A percentile compares a stretch with the other conserved stretches of the same genome.
Evolutionary conservation across 2,888 invertebrate species (phyloP).

Genomic region (Ornithoptera alexandrae): DNA sequence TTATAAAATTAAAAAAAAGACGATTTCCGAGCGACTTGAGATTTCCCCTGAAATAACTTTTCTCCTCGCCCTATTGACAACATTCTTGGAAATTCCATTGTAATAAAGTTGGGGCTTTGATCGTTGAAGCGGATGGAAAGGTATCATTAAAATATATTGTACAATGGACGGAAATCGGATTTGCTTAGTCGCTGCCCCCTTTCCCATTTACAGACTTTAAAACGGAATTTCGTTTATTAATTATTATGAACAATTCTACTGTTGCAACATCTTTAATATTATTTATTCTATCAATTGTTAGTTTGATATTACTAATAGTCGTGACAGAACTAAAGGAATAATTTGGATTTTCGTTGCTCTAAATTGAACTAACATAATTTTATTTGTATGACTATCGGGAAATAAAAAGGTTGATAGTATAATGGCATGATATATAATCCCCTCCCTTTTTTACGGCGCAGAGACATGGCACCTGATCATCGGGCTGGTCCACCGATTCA

Average conservation of each 20-base stretch:
- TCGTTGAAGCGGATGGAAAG: slow-evolving; percentile 21
- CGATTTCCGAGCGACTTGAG: slow-evolving; percentile 4
- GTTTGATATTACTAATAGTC: too few relatives aligned
- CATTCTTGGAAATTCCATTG: slow-evolving; percentile 25
- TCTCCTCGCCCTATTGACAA: slow-evolving; percentile 7
- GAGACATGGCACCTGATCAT: too few relatives aligned
- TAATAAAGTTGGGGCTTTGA: slow-evolving; percentile 24
- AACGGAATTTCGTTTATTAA: slow-evolving; percentile 1
- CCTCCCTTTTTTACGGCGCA: too few relatives aligned
- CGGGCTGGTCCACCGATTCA: too few relatives aligned
- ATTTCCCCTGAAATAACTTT: slow-evolving; percentile 16
- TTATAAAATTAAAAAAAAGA: background rate
- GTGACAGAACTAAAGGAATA: too few relatives aligned
- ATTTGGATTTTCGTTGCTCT: too few relatives aligned
- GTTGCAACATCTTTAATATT: too few relatives aligned
- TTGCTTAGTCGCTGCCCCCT: slow-evolving; percentile 9
- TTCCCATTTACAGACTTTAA: slow-evolving; percentile 9
- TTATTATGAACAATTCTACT: background rate
- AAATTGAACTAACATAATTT: too few relatives aligned
- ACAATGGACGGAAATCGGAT: slow-evolving; percentile 23
- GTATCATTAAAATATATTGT: slow-evolving; percentile 29
- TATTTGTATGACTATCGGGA: too few relatives aligned
- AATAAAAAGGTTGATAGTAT: too few relatives aligned
- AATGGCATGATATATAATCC: too few relatives aligned
- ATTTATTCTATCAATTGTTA: too few relatives aligned